Evolutionary conservation across 2,113 vertebrate species (phyloP).

Genomic region (Brachyhypopomus occidentalis): DNA sequence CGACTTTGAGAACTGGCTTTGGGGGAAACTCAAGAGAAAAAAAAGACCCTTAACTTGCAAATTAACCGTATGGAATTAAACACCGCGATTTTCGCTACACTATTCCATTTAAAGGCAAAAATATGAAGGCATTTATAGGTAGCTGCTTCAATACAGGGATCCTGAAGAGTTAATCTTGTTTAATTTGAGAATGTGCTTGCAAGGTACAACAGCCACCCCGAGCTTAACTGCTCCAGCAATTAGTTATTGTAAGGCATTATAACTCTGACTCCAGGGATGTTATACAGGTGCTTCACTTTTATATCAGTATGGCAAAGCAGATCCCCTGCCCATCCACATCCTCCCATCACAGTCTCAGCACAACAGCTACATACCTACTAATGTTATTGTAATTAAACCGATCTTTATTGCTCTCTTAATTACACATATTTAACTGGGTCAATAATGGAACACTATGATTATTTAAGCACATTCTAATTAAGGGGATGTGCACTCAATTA

Average conservation of each 20-base stretch:
- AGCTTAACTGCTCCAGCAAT: too few relatives aligned
- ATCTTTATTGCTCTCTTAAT: constrained; percentile 46
- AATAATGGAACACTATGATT: constrained; percentile 10
- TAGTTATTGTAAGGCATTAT: too few relatives aligned
- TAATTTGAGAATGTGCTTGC: too few relatives aligned
- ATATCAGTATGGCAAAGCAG: not conserved
- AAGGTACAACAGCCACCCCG: too few relatives aligned
- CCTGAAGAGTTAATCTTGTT: too few relatives aligned
- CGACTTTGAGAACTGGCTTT: not conserved
- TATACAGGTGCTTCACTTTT: not conserved
- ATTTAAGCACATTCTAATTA: constrained; percentile 46
- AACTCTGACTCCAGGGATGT: too few relatives aligned
- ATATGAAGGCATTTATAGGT: too few relatives aligned
- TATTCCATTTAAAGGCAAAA: too few relatives aligned
- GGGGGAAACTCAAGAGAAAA: not conserved
- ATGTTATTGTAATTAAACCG: constrained; percentile 22
- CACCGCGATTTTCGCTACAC: too few relatives aligned
- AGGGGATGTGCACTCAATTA: constrained; percentile 9
- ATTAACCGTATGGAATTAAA: too few relatives aligned
- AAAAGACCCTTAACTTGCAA: too few relatives aligned
- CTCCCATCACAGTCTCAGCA: not conserved
- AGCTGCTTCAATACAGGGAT: too few relatives aligned
- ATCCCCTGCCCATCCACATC: not conserved
- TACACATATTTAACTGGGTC: constrained; percentile 42
- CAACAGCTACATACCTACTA: constrained; percentile 20